Base-by-base conservation (phyloP, 53 echinoderm and acorn worm species). In the Crossaster papposus region DNA sequence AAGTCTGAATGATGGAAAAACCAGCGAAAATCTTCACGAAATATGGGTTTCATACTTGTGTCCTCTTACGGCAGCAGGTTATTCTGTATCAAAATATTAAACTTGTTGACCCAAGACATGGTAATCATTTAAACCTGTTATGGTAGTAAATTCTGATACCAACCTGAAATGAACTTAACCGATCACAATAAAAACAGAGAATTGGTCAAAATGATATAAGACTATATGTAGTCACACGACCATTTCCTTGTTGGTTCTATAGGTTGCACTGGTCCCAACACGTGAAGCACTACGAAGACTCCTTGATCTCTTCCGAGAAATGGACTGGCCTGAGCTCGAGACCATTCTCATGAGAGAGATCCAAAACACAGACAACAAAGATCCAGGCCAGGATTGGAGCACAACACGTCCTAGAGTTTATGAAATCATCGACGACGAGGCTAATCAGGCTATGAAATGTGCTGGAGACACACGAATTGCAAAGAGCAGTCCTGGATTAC, bases 271-370 rank as follows among this genome's bases (percentile, higher is more conserved):
- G n/a, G 81, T 73, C 51, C 2, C 85, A 17, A 51, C 74, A 4
- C 72, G 85, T 34, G 85, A 85, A 33, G 72, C 85, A 10, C 73
- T 85, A 15, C 85, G 85, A 30, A 73, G 85, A 54, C 85, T 85
- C 31, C 73, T 85, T 32, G 85, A 73, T 17, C 32, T 85, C 4
- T 85, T 85, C 74, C 51, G 85, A 72, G 85, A 74, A 6, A 85
- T 85, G 85, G 51, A 73, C 24, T 85, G 85, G 85, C 72, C 29
- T 2, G 85, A 85, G 33, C 85, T 73, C 35, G 31, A 85, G 72
- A 26, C 53, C 18, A 85, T 85, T 22, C 5, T 85, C 24, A 71
- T 31, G 51, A 72, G 33, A 23, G 85, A 85, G 29, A n/a, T 85
- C 72, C 30, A 72, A 30, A 31, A 30, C 24, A 54, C 53, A 28